phyloP scores from a whole-genome alignment of 2,888 invertebrate genomes.

The Drosophila recens region DNA sequence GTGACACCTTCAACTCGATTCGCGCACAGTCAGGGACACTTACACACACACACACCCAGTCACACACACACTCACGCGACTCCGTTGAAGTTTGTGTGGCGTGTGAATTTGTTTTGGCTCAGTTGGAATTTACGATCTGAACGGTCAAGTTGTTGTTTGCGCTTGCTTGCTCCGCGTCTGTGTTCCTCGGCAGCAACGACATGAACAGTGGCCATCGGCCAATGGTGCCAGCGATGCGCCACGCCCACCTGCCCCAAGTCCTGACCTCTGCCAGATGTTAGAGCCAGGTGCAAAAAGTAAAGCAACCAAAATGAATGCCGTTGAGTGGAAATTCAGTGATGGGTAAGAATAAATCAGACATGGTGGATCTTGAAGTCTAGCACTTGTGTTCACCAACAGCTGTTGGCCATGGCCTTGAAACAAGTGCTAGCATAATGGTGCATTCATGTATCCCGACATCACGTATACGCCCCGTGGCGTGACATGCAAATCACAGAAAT shows the following conservation, averaged over 20 bases:
- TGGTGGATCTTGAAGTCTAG: background rate
- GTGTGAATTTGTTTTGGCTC: slow-evolving; percentile 60
- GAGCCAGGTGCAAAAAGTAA: slow-evolving; percentile 23
- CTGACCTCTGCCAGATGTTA: background rate
- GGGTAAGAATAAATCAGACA: slow-evolving; percentile 52
- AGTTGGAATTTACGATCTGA: slow-evolving; percentile 75
- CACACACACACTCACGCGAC: slow-evolving; percentile 12
- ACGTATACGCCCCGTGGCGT: slow-evolving; percentile 75
- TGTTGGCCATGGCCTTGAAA: slow-evolving; percentile 56
- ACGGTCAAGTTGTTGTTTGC: slow-evolving; percentile 75
- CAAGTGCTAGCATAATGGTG: slow-evolving; percentile 60
- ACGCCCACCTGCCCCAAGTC: slow-evolving; percentile 3
- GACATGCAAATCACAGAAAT: slow-evolving; percentile 50
- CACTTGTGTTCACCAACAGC: background rate
- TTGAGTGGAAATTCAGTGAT: slow-evolving; percentile 66
- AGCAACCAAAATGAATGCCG: slow-evolving; percentile 50
- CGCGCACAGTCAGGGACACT: slow-evolving; percentile 42
- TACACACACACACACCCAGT: background rate
- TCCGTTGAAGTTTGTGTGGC: slow-evolving; percentile 47
- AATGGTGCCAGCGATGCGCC: slow-evolving; percentile 37
- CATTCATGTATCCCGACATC: slow-evolving; percentile 58
- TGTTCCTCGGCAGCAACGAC: slow-evolving; percentile 1
- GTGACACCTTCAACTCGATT: slow-evolving; percentile 52
- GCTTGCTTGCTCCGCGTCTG: slow-evolving; percentile 33
- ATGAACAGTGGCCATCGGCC: slow-evolving; percentile 35